Base-by-base conservation (phyloP, 2,797 vertebrate species). In the Nannoperca obscura region DNA sequence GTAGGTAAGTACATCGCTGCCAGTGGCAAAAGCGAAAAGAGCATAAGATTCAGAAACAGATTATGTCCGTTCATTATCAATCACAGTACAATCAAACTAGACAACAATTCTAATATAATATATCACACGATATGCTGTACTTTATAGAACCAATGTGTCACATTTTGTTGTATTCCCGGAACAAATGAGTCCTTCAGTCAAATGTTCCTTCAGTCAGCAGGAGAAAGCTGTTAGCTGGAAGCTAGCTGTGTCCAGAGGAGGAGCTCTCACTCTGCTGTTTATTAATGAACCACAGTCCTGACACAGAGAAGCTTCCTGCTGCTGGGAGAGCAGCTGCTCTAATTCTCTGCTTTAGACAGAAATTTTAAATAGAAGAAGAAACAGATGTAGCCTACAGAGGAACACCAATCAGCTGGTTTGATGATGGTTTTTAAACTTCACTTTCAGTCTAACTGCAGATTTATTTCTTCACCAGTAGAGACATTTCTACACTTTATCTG, bases 241-340 rank as follows among this genome's bases (percentile, higher is more conserved):
- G 55, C 24, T 70, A 38, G 14, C 53, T 12, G 27, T 15, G 9
- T 46, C 27, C 2, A 12, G 24, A 53, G 40, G 20, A 38, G 7
- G 17, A 54, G 38, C 1, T 34, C 40, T 63, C 50, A 47, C 32
- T 67, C 36, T 67, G 46, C n/a, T 78, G 14, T 44, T 71, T 60
- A 52, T 66, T 42, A 15, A 44, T 46, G 53, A 58, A 42, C 13
- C 32, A n/a, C 10, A 46, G n/a, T 12, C 14, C 30, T 17, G 17
- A 66, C 30, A 55, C 66, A 32, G 19, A 50, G 57, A 61, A 7
- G 24, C 53, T n/a, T 34, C 66, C 15, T 13, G 42, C 42, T 47
- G 57, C 55, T 71, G 61, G 76, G 76, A 78, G 38, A 72, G 54
- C 69, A 72, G 27, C 76, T 78, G 62, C 46, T 66, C 24, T 40